Conservation (phyloP, 2,888 invertebrate species). For the Matsumyia berberina region DNA sequence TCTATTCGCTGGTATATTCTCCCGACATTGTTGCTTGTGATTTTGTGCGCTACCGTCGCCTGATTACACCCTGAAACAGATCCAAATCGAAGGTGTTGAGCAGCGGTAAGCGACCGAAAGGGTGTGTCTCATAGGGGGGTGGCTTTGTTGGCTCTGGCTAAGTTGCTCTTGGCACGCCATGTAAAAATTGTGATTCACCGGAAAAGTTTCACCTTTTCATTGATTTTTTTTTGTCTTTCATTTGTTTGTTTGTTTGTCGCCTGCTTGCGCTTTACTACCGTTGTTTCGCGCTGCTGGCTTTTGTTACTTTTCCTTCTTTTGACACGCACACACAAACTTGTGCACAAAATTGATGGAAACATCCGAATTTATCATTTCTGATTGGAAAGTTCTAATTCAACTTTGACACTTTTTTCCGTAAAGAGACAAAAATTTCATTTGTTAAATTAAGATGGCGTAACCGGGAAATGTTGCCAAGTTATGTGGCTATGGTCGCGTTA, state of each 20-base stretch:
- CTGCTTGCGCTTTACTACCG: neutral
- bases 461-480: neutral
- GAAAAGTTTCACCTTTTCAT: constrained; percentile 76
- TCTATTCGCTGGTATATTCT: neutral
- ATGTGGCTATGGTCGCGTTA: neutral
- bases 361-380: constrained; percentile 54
- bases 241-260: constrained; percentile 17
- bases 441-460: constrained; percentile 28
- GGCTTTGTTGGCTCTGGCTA: constrained; percentile 53
- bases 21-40: constrained; percentile 20
- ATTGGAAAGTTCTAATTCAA: constrained; percentile 64
- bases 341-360: constrained; percentile 20
- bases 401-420: constrained; percentile 41
- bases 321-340: constrained; percentile 8
- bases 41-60: neutral
- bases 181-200: constrained; percentile 71
- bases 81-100: constrained; percentile 68
- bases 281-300: neutral
- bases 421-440: constrained; percentile 18
- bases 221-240: constrained; percentile 57
- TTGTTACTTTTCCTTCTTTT: neutral
- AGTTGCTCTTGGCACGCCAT: constrained; percentile 70
- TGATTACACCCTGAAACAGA: constrained; percentile 53
- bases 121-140: constrained; percentile 52
- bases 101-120: constrained; percentile 47